Base-by-base conservation (phyloP, 1,140 invertebrate genomes). In the Xylocopa sonorina region DNA sequence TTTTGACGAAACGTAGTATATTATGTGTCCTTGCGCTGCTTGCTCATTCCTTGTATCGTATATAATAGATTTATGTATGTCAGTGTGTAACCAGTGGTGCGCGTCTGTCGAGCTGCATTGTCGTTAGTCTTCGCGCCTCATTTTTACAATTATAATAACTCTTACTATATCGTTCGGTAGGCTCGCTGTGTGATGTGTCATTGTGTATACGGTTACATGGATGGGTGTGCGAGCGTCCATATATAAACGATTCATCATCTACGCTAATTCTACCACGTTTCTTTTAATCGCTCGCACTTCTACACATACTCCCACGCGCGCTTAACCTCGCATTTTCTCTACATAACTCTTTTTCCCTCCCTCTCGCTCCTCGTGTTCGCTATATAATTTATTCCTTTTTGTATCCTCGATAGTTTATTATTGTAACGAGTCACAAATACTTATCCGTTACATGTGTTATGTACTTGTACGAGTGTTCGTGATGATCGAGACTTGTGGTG, bases 1-100 rank as follows among this genome's bases (percentile, higher is more conserved):
- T n/a, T 38, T 51, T 58, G 57, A 63, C 29, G 41, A 48, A 48
- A 32, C 55, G 43, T 50, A 57, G 38, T 43, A 60, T 50, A n/a
- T 32, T 55, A 29, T 29, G n/a, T n/a, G 38, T 32, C 80, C 57
- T 63, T 64, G 66, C 76, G 38, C 24, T 76, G 60, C 69, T 67
- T 57, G 60, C 63, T 74, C 58, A 5, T 14, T 74, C 58, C 46
- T 66, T 51, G 62, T 62, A 34, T 51, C 34, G 24, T 79, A 74
- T 74, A 50, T 64, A 38, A 74, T 76, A 69, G 67, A 69, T 76
- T 63, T 78, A 69, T 64, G 60, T 78, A 78, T 64, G 55, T 77
- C 46, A 69, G 71, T 78, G 71, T 78, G 66, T 78, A 81, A 81
- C 73, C 73, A 67, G 53, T 64, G 69, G 38, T 57, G 38, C 58